Evolutionary conservation across 2,888 invertebrate genomes (phyloP).

Genomic region (Melieria picta): DNA sequence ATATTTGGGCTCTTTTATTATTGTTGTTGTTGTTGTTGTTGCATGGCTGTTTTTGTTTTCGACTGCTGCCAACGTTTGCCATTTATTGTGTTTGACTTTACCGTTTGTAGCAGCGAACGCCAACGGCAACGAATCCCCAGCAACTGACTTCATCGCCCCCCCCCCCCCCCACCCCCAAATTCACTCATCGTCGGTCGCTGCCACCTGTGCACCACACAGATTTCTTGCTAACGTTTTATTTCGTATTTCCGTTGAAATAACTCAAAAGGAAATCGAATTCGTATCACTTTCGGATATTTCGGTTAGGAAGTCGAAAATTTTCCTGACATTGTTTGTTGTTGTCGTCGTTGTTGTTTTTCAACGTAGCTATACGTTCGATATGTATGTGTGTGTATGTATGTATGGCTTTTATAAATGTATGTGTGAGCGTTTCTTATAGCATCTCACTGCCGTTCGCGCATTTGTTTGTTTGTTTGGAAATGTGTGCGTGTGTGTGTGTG

Average conservation of each 20-base stretch:
- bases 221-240: slow-evolving; percentile 39
- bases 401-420: slow-evolving; percentile 52
- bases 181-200: not conserved
- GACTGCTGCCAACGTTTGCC: slow-evolving; percentile 7
- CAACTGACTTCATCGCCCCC: slow-evolving; percentile 7
- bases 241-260: slow-evolving; percentile 45
- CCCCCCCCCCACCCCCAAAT: not conserved
- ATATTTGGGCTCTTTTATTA: no score
- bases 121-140: not conserved
- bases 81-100: slow-evolving; percentile 9
- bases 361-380: no score
- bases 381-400: no score
- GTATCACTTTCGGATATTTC: slow-evolving; percentile 65
- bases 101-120: no score
- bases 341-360: not conserved
- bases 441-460: slow-evolving; percentile 13
- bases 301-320: slow-evolving; percentile 61
- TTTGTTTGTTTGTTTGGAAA: slow-evolving; percentile 19
- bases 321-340: slow-evolving; percentile 52
- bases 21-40: not conserved
- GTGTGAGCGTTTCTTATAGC: slow-evolving; percentile 42
- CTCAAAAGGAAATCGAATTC: slow-evolving; percentile 61
- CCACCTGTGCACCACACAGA: slow-evolving; percentile 7
- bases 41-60: not conserved
- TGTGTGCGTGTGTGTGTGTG: slow-evolving; percentile 19